Evolutionary conservation across 2,888 invertebrate genomes (phyloP), one percentile per base, ranked within the genome.

Genomic region (Pseudoips prasinana): DNA sequence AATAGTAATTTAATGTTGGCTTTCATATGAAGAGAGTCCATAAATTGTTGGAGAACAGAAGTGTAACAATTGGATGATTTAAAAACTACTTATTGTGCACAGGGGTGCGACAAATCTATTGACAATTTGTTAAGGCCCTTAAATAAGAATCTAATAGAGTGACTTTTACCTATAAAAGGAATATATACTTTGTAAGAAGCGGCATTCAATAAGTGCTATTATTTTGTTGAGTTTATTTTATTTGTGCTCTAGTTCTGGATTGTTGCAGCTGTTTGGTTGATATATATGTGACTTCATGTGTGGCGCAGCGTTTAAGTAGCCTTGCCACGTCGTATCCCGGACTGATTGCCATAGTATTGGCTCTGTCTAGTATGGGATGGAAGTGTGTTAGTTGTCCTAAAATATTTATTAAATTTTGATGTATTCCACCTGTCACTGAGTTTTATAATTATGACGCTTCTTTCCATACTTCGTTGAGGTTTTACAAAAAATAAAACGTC

Each of bases 41-140:
- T 78, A 82, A 81, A 80, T 79, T 41, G 59, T 64, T 61, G 53
- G 46, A 59, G 33, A 64, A 65, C 65, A 71, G 69, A 80, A 76
- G 52, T 77, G 79, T 79, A 83, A 79, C 80, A 81, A 83, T 74
- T 58, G 62, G 36, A 39, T 46, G 57, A 58, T 73, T 80, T 73
- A 63, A 73, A 70, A 68, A 60, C 63, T 67, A 58, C 60, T 72
- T 72, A 69, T 70, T 70, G 67, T 44, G 39, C 29, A 33, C 19
- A 43, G 69, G 77, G n/a, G 80, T 75, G 73, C 73, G 79, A 81
- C 79, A 73, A 79, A 77, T 76, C 67, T 64, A 64, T 68, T 61
- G 62, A 54, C 39, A 59, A 77, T 82, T 77, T 54, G 76, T 72
- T 73, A 60, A 49, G 64, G 74, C 61, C 60, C 58, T 65, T 80